phyloP scores from a whole-genome alignment of 2,797 vertebrate genomes.

The Galagoides demidoff region DNA sequence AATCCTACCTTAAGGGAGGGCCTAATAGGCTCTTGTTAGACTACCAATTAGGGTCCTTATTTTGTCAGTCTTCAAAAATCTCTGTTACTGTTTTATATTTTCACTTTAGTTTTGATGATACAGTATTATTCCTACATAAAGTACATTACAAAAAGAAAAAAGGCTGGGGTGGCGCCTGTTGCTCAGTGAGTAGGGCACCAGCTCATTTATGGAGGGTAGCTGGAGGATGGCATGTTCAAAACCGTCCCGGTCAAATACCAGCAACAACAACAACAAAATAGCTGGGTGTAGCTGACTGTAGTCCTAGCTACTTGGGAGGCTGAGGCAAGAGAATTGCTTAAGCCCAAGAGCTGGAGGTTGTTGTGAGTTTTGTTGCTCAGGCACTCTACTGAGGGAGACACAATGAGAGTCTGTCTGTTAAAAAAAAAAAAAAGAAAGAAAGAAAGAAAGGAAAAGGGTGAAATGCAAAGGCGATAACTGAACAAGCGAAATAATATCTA shows the following conservation, averaged over 20 bases:
- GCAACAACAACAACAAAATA: too few relatives aligned
- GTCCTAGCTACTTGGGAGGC: too few relatives aligned
- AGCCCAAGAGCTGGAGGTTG: too few relatives aligned
- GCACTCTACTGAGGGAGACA: too few relatives aligned
- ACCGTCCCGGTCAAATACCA: too few relatives aligned
- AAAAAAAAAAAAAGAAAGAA: constrained; percentile 1
- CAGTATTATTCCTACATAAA: neutral
- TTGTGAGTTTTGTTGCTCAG: too few relatives aligned
- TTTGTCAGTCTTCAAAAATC: constrained; percentile 26
- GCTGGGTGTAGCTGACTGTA: too few relatives aligned
- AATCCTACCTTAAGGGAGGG: neutral
- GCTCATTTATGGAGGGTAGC: too few relatives aligned
- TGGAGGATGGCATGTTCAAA: too few relatives aligned
- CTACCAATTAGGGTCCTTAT: neutral
- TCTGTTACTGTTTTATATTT: neutral
- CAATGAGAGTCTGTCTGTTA: too few relatives aligned
- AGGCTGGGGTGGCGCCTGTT: neutral
- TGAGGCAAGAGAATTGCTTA: too few relatives aligned
- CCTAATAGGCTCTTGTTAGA: neutral
- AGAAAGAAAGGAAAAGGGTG: neutral
- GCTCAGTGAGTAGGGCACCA: too few relatives aligned
- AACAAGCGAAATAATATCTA: neutral
- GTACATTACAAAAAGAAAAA: neutral
- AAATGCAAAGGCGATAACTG: neutral
- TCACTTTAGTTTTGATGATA: constrained; percentile 21